Evolutionary conservation across 2,113 vertebrate species (phyloP), one percentile per base, ranked within the genome.

Genomic region (Xerus inauris): DNA sequence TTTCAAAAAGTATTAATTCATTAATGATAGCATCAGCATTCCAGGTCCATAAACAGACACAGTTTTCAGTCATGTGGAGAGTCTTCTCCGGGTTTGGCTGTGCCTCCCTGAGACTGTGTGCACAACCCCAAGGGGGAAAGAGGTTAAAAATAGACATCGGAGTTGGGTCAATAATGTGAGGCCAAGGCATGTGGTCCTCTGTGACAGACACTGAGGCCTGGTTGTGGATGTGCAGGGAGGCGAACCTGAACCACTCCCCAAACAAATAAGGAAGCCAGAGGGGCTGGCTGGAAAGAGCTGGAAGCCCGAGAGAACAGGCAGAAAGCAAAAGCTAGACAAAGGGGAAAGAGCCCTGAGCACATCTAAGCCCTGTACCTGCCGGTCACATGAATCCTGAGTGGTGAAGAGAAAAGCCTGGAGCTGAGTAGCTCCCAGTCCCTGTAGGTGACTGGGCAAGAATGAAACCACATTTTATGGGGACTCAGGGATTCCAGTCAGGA

Each of bases 261-360:
- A 32, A 87, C 80, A 85, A 91, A 83, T 28, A 57, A 71, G 65
- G 51, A 57, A 83, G 59, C 71, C 91, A 81, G 86, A 87, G 28
- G 45, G 4, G 17, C 45, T 65, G 14, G 11, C 20, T 79, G 49
- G 65, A 91, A 73, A 87, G 84, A 89, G 32, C 47, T 28, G 65
- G 76, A 91, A 86, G 20, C 40, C 83, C 93, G 38, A 91, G 54
- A 89, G 16, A 84, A 3, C 10, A 71, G n/a, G 40, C 57, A 83
- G 71, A 84, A 22, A 71, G 17, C 38, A 69, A 92, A 77, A 89
- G 16, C 77, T 82, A 24, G 59, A 69, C 54, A 45, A 69, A 91
- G 51, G 6, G 12, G 38, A 59, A 59, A 94, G 82, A 89, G 59
- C 35, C 32, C 32, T 3, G 38, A 89, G 76, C 80, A 30, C 7